Evolutionary conservation across 1,140 invertebrate species (phyloP).

Genomic region (Batillaria attramentaria): DNA sequence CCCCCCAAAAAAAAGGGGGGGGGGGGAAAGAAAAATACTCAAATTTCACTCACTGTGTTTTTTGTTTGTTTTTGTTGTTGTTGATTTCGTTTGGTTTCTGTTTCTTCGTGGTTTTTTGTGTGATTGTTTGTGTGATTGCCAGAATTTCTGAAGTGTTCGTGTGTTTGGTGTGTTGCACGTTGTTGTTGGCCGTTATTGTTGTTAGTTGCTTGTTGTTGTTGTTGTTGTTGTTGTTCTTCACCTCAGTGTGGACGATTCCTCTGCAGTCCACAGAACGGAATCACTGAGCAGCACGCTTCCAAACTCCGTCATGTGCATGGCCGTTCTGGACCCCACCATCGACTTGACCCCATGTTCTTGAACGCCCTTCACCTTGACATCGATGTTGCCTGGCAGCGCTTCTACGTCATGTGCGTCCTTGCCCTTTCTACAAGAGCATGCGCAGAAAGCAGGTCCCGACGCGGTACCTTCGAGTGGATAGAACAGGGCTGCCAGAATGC

Average conservation of each 20-base stretch:
- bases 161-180: no score
- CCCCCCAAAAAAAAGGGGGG: no score
- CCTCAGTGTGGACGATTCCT: background rate
- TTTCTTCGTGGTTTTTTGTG: background rate
- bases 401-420: background rate
- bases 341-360: background rate
- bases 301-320: conserved; percentile 20
- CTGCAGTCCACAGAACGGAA: conserved; percentile 22
- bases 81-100: background rate
- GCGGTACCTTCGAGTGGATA: background rate
- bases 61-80: no score
- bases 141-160: background rate
- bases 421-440: background rate
- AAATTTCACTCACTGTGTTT: no score
- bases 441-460: background rate
- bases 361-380: background rate
- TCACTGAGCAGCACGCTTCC: conserved; percentile 25
- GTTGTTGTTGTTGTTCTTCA: background rate
- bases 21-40: no score
- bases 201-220: background rate
- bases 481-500: conserved; percentile 16
- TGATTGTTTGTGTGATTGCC: background rate
- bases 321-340: conserved; percentile 20
- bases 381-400: background rate
- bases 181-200: no score